These are phyloP conservation scores for Myrmecobius fasciatus DNA, from an alignment of 2,113 vertebrate species.

Conservation along the genomic window DNA sequence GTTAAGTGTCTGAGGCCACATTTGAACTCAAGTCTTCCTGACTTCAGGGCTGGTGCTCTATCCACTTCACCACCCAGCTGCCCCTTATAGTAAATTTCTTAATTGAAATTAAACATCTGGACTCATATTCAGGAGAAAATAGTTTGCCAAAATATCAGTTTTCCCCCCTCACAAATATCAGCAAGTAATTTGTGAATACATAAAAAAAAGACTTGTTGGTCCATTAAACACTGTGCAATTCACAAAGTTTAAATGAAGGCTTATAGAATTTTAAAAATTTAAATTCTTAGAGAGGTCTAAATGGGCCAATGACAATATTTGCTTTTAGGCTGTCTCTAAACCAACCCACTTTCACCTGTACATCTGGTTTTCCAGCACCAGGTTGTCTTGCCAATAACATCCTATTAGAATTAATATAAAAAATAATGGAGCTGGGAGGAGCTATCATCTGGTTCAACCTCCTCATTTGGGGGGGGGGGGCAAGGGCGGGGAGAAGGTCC, in stretches of 20 bases:
- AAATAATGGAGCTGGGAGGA: background rate
- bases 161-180: background rate
- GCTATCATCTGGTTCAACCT: background rate
- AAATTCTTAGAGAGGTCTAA: background rate
- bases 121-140: background rate
- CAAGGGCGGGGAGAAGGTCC: no score
- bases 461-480: background rate
- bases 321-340: background rate
- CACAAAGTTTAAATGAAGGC: constrained; percentile 26
- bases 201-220: background rate
- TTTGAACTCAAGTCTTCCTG: no score
- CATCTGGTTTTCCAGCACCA: background rate
- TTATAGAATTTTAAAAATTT: background rate
- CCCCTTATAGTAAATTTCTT: no score
- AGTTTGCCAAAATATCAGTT: background rate
- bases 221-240: background rate
- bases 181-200: background rate
- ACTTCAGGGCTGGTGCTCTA: no score
- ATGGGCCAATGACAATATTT: background rate
- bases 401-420: background rate
- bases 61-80: no score
- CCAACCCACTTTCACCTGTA: background rate
- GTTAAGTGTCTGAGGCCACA: no score
- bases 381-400: background rate
- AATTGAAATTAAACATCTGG: no score